These are phyloP conservation scores for Taeniopygia guttata DNA, from an alignment of 2,797 vertebrate species.

Conservation along the genomic window DNA sequence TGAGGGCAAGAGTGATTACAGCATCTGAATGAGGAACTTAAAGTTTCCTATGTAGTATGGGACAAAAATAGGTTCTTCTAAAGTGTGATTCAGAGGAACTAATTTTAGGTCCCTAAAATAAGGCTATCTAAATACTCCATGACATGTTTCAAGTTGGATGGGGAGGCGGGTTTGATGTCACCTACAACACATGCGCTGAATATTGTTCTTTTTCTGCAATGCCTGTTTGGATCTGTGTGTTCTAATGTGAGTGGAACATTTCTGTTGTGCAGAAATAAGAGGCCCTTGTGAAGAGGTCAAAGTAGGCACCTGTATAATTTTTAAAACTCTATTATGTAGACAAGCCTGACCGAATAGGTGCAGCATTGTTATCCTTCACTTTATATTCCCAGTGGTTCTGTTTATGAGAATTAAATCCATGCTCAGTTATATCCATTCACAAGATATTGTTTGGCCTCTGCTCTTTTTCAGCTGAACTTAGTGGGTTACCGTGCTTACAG, in stretches of 20 bases:
- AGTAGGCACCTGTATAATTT: not conserved
- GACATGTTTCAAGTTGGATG: not conserved
- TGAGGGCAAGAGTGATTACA: not conserved
- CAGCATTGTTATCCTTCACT: not conserved
- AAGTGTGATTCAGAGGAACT: conserved; percentile 36
- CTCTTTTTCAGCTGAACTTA: not conserved
- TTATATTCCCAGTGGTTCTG: not conserved
- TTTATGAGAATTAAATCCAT: not conserved
- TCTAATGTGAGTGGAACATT: not conserved
- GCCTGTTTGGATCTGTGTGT: not conserved
- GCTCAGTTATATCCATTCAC: not conserved
- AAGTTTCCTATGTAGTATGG: conserved; percentile 8
- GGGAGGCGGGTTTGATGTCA: not conserved
- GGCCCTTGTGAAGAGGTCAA: not conserved
- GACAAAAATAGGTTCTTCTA: conserved; percentile 34
- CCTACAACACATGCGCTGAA: not conserved
- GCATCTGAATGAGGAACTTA: not conserved
- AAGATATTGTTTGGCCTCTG: not conserved
- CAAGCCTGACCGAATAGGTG: not conserved
- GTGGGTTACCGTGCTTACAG: not conserved
- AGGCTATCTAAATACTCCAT: conserved; percentile 10
- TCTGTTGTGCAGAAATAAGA: not conserved
- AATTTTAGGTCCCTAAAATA: conserved; percentile 52
- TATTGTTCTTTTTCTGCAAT: not conserved
- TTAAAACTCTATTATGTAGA: not conserved